Base-by-base conservation (phyloP, 2,888 invertebrate genomes). In the Plebejus melissa region DNA sequence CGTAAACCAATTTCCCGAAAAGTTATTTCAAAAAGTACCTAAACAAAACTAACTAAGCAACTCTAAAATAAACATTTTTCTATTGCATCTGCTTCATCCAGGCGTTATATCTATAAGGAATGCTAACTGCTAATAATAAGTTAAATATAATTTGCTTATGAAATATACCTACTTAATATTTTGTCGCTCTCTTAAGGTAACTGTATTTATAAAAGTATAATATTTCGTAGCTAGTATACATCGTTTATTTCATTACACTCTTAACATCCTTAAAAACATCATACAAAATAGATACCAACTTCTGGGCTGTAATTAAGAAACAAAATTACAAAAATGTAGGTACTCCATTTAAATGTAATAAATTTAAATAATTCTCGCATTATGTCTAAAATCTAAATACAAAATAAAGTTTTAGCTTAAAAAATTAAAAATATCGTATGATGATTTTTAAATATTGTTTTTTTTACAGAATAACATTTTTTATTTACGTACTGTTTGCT, bases 351-450 rank as follows among this genome's bases (percentile, higher is more conserved):
- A 4, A 65, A 65, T 65, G 65, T 65, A 65, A 65, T 65, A 60
- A 60, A 60, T 65, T 65, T 65, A 5, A 65, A 65, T 65, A 65
- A 65, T 65, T 65, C 16, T 65, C 13, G 65, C 65, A 36, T 65
- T 36, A 36, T 65, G 32, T 65, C 13, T 6, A 65, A 32, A 13
- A 13, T 65, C 13, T 6, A 65, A 32, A 13, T 13, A 65, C 32
- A 32, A 11, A 32, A 32, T 16, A 65, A 1, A 16, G 16, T 65
- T 65, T 65, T 32, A 65, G 32, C 11, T 5, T 5, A 36, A 65
- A 65, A 65, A 65, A 65, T 9, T 16, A 28, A 28, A 28, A 28
- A 28, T 60, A 4, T 11, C 28, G 28, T 11, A 3, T 60, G 22
- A 3, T 60, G 9, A 9, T 28, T 60, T 28, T 60, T 7, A 3